Evolutionary conservation across 2,888 invertebrate species (phyloP).

Genomic region (Phortica magna): DNA sequence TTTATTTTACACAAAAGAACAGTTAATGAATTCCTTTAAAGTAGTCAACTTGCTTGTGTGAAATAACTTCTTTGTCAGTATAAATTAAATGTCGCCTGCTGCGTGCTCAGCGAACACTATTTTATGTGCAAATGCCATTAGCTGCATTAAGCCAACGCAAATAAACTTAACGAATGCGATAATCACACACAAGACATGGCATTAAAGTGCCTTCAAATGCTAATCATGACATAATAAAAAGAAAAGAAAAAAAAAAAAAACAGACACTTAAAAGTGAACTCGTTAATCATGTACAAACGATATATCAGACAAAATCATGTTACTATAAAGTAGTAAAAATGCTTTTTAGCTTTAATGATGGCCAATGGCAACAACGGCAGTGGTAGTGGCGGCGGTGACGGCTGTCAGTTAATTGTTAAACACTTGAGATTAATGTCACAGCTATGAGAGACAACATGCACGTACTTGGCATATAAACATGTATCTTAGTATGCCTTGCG

Average conservation of each 20-base stretch:
- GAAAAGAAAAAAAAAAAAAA: neutral
- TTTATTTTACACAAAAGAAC: too few species aligned
- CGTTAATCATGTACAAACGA: neutral
- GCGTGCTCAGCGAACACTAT: neutral
- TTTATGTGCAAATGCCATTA: neutral
- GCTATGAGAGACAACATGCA: conserved; percentile 25
- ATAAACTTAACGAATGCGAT: conserved; percentile 4
- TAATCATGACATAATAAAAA: conserved; percentile 11
- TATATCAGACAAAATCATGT: neutral
- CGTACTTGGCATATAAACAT: conserved; percentile 23
- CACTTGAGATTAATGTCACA: conserved; percentile 35
- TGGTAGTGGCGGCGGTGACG: neutral
- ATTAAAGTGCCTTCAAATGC: neutral
- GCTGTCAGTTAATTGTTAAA: conserved; percentile 37
- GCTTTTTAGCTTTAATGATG: conserved; percentile 22
- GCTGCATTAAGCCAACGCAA: neutral
- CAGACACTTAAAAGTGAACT: conserved; percentile 1
- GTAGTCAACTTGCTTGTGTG: too few species aligned
- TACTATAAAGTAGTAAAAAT: conserved; percentile 17
- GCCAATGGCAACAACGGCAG: neutral
- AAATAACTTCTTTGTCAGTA: neutral
- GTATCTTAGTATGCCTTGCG: neutral
- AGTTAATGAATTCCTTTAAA: too few species aligned
- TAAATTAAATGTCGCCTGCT: neutral
- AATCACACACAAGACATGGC: neutral